Evolutionary conservation across 2,113 vertebrate species (phyloP).

Genomic region (Stomatorhinus ivindoensis): DNA sequence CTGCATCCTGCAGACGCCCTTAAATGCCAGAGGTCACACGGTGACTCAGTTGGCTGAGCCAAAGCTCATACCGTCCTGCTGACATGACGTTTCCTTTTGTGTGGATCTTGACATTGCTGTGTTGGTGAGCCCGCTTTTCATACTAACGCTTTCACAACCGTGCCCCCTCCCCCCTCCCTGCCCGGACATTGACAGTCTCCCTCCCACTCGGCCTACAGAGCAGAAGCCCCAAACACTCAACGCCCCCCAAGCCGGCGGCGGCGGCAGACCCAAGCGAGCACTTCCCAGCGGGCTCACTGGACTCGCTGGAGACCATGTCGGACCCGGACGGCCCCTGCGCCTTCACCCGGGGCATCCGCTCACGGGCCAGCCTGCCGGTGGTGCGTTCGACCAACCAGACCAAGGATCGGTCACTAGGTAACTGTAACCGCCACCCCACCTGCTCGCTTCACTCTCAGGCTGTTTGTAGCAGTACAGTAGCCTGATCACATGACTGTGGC

Average conservation of each 20-base stretch:
- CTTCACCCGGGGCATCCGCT: slow-evolving; percentile 83
- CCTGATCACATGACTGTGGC: neutral
- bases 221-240: slow-evolving; percentile 78
- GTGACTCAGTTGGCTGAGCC: neutral
- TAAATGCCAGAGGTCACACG: neutral
- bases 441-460: neutral
- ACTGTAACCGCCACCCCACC: neutral
- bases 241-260: slow-evolving; percentile 54
- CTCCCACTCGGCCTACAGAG: slow-evolving; percentile 63
- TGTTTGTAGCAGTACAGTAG: neutral
- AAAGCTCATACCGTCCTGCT: neutral
- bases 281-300: slow-evolving; percentile 68
- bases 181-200: neutral
- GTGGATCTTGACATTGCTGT: neutral
- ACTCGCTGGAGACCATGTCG: slow-evolving; percentile 86
- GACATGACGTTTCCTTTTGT: neutral
- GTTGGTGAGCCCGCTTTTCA: neutral
- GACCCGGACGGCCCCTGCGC: slow-evolving; percentile 71
- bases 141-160: neutral
- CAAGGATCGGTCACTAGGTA: slow-evolving; percentile 90
- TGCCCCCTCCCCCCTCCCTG: neutral
- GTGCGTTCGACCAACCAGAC: slow-evolving; percentile 91
- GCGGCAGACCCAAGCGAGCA: slow-evolving; percentile 71
- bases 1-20: neutral
- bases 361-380: slow-evolving; percentile 85